A percentile compares a stretch with the other conserved stretches of the same genome.
These are phyloP conservation scores for Ctenomys sociabilis DNA, from an alignment of 2,113 vertebrate species.

Conservation along the genomic window DNA sequence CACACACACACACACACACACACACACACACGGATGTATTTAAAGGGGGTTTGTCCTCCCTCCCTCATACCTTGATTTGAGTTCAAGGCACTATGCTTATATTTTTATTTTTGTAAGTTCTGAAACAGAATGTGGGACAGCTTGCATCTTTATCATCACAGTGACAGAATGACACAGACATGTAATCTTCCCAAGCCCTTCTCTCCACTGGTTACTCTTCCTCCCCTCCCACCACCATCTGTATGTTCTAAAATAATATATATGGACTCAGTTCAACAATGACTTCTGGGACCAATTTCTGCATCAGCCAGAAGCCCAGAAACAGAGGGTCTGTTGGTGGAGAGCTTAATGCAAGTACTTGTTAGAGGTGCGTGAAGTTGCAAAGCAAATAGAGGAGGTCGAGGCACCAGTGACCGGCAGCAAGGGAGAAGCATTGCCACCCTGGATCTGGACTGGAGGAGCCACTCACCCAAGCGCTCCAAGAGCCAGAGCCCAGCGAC, in stretches of 20 bases:
- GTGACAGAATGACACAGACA: not conserved
- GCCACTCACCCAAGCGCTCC: not conserved
- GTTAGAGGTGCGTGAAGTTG: not conserved
- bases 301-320: not conserved
- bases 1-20: too few species aligned
- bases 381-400: not conserved
- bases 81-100: not conserved
- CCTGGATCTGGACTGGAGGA: not conserved
- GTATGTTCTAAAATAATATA: not conserved
- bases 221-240: not conserved
- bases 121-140: not conserved
- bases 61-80: not conserved
- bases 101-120: conserved; percentile 23
- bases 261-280: not conserved
- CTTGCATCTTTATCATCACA: not conserved
- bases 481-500: not conserved
- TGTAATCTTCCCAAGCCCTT: not conserved
- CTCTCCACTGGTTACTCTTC: not conserved
- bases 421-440: not conserved
- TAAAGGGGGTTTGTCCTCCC: not conserved
- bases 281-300: not conserved
- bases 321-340: not conserved
- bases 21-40: not conserved
- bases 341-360: conserved; percentile 13
- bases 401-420: not conserved